A percentile compares a stretch with the other conserved stretches of the same genome.
These are phyloP conservation scores for Helarctos malayanus DNA, from an alignment of 2,797 vertebrate species.

Conservation along the genomic window DNA sequence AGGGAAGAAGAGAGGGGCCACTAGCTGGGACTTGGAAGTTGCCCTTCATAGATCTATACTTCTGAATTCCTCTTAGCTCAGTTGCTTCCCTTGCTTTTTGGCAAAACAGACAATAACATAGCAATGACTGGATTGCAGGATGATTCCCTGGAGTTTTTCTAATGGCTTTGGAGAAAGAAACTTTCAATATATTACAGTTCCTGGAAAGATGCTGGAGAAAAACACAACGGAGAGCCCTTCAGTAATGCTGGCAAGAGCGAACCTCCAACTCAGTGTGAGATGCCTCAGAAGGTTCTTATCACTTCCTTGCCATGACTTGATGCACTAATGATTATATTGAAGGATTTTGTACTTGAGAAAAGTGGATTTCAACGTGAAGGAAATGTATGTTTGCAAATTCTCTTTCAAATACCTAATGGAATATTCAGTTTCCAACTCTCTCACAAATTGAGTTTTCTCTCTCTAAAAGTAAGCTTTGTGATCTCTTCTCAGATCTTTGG, in stretches of 20 bases:
- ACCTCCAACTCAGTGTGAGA: slow-evolving; percentile 62
- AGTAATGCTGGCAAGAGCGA: slow-evolving; percentile 49
- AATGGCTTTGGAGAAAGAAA: slow-evolving; percentile 65
- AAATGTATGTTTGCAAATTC: not conserved
- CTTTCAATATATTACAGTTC: not conserved
- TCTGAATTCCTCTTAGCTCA: slow-evolving; percentile 46
- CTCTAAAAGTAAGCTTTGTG: not conserved
- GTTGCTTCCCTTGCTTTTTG: slow-evolving; percentile 70
- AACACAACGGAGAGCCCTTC: slow-evolving; percentile 49
- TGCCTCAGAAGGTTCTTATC: not conserved
- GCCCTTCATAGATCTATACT: not conserved
- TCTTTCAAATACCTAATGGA: slow-evolving; percentile 15
- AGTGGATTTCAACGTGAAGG: not conserved
- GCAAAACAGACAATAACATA: slow-evolving; percentile 72
- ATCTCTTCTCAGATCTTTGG: slow-evolving; percentile 48
- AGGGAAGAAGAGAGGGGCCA: not conserved
- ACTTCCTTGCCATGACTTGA: not conserved
- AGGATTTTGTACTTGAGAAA: slow-evolving; percentile 14
- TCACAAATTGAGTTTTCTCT: slow-evolving; percentile 17
- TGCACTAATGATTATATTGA: not conserved
- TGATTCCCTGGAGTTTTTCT: slow-evolving; percentile 57
- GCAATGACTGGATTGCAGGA: slow-evolving; percentile 35
- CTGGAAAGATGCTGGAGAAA: slow-evolving; percentile 56
- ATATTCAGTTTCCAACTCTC: not conserved
- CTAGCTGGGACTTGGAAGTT: not conserved